A percentile compares a stretch with the other conserved stretches of the same genome.
Evolutionary conservation across 2,113 vertebrate species (phyloP).

Genomic region (Sitta europaea): DNA sequence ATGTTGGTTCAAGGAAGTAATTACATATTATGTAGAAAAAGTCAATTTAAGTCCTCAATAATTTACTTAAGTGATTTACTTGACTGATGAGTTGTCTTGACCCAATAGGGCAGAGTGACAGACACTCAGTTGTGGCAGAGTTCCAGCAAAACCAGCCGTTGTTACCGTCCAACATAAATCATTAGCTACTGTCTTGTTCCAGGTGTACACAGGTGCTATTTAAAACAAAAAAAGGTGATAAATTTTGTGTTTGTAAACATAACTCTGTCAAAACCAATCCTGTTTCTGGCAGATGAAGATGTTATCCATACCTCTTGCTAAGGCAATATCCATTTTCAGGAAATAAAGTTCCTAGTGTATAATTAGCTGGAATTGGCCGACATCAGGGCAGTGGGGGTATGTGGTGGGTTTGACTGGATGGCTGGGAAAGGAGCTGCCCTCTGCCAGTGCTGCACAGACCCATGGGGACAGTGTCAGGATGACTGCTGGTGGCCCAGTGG

Average conservation of each 20-base stretch:
- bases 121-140: slow-evolving; percentile 73
- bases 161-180: slow-evolving; percentile 73
- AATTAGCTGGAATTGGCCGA: slow-evolving; percentile 51
- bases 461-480: fast-evolving
- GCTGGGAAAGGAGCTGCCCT: neutral
- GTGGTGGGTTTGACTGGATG: neutral
- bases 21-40: slow-evolving; percentile 65
- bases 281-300: slow-evolving; percentile 77
- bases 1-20: slow-evolving; percentile 68
- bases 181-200: slow-evolving; percentile 65
- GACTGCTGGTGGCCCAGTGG: neutral
- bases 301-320: slow-evolving; percentile 71
- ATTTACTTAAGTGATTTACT: slow-evolving; percentile 65
- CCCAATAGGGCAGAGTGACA: slow-evolving; percentile 73
- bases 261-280: slow-evolving; percentile 69
- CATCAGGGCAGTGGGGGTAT: neutral
- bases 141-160: slow-evolving; percentile 73
- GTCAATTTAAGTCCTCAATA: slow-evolving; percentile 64
- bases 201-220: slow-evolving; percentile 76
- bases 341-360: slow-evolving; percentile 72
- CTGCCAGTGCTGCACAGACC: neutral
- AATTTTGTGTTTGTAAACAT: slow-evolving; percentile 75
- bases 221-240: slow-evolving; percentile 34
- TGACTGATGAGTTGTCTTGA: slow-evolving; percentile 69
- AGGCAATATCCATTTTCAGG: slow-evolving; percentile 64